A percentile compares a stretch with the other conserved stretches of the same genome.
Evolutionary conservation across 2,888 invertebrate species (phyloP).

Genomic region (Andrena praecox): DNA sequence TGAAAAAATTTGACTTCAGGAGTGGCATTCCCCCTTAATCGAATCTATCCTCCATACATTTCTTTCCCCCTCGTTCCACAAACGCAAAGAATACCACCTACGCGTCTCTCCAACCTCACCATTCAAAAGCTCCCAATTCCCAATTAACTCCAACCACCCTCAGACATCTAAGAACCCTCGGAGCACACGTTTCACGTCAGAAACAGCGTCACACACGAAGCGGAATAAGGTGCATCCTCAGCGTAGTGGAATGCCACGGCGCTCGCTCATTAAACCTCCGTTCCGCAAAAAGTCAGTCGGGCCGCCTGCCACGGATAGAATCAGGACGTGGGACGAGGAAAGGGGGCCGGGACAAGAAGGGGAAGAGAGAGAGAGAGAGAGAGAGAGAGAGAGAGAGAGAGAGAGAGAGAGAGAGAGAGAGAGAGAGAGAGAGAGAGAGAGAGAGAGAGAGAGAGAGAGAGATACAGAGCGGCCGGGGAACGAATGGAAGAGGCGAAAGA

Average conservation of each 20-base stretch:
- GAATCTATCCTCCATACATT: no score
- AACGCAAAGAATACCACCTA: no score
- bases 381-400: constrained; percentile 21
- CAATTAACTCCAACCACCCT: constrained; percentile 27
- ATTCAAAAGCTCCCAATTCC: no score
- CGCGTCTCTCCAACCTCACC: no score
- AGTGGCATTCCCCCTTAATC: no score
- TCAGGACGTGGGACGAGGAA: constrained; percentile 5
- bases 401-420: constrained; percentile 21
- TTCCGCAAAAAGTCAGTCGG: constrained; percentile 59
- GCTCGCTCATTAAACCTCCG: constrained; percentile 62
- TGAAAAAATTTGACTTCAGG: no score
- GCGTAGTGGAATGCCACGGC: constrained; percentile 57
- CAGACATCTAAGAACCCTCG: constrained; percentile 34
- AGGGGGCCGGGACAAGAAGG: background rate
- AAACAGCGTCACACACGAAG: constrained; percentile 34
- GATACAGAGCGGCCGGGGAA: constrained; percentile 25
- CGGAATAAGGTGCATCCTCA: constrained; percentile 53
- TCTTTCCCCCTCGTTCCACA: no score
- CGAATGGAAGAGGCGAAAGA: constrained; percentile 24
- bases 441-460: constrained; percentile 24
- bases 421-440: constrained; percentile 10
- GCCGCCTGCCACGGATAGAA: constrained; percentile 27
- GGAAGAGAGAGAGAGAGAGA: constrained; percentile 11
- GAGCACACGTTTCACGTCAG: constrained; percentile 36